A percentile compares a stretch with the other conserved stretches of the same genome.
phyloP scores from a whole-genome alignment of 2,888 invertebrate species.

The Encarsia formosa region DNA sequence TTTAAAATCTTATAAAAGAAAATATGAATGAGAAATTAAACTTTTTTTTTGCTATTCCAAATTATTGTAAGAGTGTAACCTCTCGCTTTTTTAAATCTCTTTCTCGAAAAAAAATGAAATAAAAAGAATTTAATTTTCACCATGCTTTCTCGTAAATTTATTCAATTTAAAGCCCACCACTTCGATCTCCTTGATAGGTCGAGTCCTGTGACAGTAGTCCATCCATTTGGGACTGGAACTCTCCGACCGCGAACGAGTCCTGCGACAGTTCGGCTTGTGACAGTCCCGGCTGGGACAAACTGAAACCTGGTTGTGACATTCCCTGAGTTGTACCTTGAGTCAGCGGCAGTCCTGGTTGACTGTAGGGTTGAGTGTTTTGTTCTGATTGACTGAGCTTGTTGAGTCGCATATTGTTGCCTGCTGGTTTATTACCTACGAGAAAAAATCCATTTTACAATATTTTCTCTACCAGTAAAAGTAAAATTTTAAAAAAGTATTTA shows the following conservation, averaged over 20 bases:
- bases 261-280: slow-evolving; percentile 73
- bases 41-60: no score
- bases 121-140: no score
- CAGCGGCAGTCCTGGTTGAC: slow-evolving; percentile 52
- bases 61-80: no score
- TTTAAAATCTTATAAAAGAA: no score
- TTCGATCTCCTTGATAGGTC: slow-evolving; percentile 69
- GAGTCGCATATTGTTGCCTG: slow-evolving; percentile 43
- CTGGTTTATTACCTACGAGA: slow-evolving; percentile 28
- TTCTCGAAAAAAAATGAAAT: no score
- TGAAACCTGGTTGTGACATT: slow-evolving; percentile 66
- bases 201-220: slow-evolving; percentile 91
- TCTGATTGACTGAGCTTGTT: slow-evolving; percentile 62
- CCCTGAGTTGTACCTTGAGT: slow-evolving; percentile 57
- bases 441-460: no score
- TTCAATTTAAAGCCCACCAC: slow-evolving; percentile 39
- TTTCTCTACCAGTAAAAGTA: no score
- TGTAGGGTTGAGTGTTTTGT: slow-evolving; percentile 67
- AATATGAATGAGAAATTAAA: no score
- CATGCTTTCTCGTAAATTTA: no score
- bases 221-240: slow-evolving; percentile 91
- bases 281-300: slow-evolving; percentile 64
- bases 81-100: no score
- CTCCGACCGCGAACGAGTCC: slow-evolving; percentile 77
- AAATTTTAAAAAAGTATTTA: no score